These are phyloP conservation scores for Eolophus roseicapilla DNA, from an alignment of 2,113 vertebrate species.

Conservation along the genomic window DNA sequence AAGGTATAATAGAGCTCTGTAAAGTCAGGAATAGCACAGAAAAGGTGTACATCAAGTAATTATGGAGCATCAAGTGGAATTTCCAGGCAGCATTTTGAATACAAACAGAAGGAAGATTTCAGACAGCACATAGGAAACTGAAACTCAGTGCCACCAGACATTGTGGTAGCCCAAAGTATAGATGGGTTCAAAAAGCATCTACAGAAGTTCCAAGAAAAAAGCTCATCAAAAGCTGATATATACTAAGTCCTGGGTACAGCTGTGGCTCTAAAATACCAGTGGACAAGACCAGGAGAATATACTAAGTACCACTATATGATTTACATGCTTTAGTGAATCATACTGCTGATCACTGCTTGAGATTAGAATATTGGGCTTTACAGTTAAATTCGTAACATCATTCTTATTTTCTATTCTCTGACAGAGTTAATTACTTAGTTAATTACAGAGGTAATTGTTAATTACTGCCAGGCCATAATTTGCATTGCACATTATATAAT, in stretches of 20 bases:
- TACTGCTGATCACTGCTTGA: not conserved
- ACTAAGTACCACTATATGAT: not conserved
- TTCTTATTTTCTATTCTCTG: not conserved
- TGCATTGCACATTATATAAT: not conserved
- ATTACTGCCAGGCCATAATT: not conserved
- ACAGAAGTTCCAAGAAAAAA: not conserved
- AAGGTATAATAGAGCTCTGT: not conserved
- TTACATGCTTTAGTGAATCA: not conserved
- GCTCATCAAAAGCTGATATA: not conserved
- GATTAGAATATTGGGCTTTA: not conserved
- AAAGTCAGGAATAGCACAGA: not conserved
- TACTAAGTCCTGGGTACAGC: not conserved
- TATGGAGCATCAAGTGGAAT: not conserved
- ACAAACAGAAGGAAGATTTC: not conserved
- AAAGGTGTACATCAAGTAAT: not conserved
- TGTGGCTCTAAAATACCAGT: not conserved
- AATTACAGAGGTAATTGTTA: not conserved
- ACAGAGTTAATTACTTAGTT: not conserved
- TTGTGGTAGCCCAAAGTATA: not conserved
- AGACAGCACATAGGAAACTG: not conserved
- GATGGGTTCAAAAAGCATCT: not conserved
- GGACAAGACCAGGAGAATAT: not conserved
- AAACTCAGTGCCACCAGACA: not conserved
- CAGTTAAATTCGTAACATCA: not conserved
- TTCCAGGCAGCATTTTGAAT: not conserved